Conservation (phyloP, 1,140 invertebrate species). For the Drosophila melanica region DNA sequence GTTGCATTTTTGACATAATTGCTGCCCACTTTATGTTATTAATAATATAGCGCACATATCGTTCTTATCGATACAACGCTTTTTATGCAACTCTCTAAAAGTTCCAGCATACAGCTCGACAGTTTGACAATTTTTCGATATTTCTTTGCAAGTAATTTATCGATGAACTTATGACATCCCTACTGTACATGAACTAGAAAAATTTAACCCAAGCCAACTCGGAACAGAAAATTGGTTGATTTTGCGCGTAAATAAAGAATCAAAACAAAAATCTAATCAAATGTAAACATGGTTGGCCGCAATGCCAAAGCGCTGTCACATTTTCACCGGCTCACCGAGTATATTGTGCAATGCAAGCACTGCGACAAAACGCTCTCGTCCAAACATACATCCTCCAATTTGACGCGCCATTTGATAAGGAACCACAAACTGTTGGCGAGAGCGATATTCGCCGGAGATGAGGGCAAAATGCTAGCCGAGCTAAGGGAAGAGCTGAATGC, state of each 20-base stretch:
- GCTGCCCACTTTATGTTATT: not conserved
- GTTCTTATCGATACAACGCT: not conserved
- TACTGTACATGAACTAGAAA: slow-evolving; percentile 41
- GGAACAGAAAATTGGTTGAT: slow-evolving; percentile 22
- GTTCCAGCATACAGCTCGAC: not conserved
- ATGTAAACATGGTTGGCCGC: slow-evolving; percentile 65
- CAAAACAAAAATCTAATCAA: slow-evolving; percentile 11
- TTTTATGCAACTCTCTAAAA: not conserved
- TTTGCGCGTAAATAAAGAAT: slow-evolving; percentile 17
- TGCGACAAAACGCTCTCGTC: slow-evolving; percentile 76
- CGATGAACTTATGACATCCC: slow-evolving; percentile 16
- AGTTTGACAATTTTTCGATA: not conserved
- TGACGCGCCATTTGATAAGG: slow-evolving; percentile 71
- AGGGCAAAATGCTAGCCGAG: slow-evolving; percentile 70
- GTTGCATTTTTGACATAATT: slow-evolving; percentile 18
- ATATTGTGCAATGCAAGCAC: slow-evolving; percentile 74
- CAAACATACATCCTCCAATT: slow-evolving; percentile 71
- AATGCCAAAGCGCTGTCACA: slow-evolving; percentile 70
- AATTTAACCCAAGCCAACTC: slow-evolving; percentile 30
- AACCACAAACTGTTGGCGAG: slow-evolving; percentile 67
- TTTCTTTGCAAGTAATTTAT: not conserved
- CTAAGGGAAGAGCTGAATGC: slow-evolving; percentile 64
- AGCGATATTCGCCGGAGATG: slow-evolving; percentile 64
- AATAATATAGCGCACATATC: not conserved
- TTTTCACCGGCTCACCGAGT: slow-evolving; percentile 69